These are phyloP conservation scores for Anthoscopus minutus DNA, from an alignment of 2,113 vertebrate species.

Conservation along the genomic window DNA sequence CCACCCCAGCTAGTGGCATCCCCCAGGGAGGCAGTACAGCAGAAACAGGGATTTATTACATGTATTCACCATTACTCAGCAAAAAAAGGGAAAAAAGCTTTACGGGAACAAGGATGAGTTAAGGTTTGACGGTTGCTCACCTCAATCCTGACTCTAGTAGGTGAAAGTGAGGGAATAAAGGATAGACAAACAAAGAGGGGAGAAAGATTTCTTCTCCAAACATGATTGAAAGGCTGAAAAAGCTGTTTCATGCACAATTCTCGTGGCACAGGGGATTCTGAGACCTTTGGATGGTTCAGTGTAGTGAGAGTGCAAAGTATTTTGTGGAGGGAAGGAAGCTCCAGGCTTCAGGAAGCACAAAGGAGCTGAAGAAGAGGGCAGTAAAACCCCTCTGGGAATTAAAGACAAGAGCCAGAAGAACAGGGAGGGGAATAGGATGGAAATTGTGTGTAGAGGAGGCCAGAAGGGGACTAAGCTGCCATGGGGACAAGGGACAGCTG, in stretches of 20 bases:
- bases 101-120: background rate
- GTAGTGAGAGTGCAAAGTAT: background rate
- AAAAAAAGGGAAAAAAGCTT: background rate
- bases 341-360: background rate
- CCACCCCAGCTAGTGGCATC: background rate
- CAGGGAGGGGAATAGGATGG: background rate
- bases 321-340: background rate
- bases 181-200: background rate
- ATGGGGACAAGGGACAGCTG: background rate
- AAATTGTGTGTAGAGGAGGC: background rate
- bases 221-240: background rate
- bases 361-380: background rate
- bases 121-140: background rate
- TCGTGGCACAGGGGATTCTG: fast-evolving
- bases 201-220: background rate
- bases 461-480: conserved; percentile 18
- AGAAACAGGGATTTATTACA: background rate
- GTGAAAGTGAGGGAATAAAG: background rate
- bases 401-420: background rate
- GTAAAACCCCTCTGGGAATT: background rate
- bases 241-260: background rate
- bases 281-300: background rate
- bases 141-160: background rate
- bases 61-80: conserved; percentile 3
- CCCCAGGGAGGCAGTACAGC: background rate